Conservation (phyloP, 2,797 vertebrate species). For the Emydoidea blandingii region DNA sequence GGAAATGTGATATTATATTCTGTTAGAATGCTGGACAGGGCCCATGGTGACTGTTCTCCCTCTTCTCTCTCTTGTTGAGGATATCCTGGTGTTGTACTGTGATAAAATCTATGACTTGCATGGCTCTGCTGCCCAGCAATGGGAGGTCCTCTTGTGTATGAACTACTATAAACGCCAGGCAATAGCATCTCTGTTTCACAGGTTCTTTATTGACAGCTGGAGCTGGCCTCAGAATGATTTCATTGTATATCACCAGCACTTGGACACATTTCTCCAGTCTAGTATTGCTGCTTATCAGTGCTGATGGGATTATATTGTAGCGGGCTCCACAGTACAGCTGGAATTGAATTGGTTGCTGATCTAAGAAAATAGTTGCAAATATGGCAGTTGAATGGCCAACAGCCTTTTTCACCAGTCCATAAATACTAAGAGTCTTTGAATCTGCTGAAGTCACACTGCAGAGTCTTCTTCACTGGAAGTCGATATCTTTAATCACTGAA, state of each 20-base stretch:
- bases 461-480: neutral
- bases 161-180: neutral
- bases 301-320: neutral
- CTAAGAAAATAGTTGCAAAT: neutral
- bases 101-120: neutral
- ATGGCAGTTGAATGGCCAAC: neutral
- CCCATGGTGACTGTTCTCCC: neutral
- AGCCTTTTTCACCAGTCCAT: neutral
- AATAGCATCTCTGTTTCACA: neutral
- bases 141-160: neutral
- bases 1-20: neutral
- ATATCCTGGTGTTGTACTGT: neutral
- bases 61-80: neutral
- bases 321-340: neutral
- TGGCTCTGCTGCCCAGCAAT: neutral
- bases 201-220: neutral
- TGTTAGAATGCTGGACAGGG: neutral
- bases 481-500: rapidly evolving
- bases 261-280: constrained; percentile 1
- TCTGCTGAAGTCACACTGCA: neutral
- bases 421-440: constrained; percentile 1
- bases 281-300: constrained; percentile 25
- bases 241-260: neutral
- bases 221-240: neutral
- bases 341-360: neutral